Evolutionary conservation across 2,888 invertebrate genomes (phyloP), one percentile per base, ranked within the genome.

Genomic region (Hirtodrosophila alboralis): DNA sequence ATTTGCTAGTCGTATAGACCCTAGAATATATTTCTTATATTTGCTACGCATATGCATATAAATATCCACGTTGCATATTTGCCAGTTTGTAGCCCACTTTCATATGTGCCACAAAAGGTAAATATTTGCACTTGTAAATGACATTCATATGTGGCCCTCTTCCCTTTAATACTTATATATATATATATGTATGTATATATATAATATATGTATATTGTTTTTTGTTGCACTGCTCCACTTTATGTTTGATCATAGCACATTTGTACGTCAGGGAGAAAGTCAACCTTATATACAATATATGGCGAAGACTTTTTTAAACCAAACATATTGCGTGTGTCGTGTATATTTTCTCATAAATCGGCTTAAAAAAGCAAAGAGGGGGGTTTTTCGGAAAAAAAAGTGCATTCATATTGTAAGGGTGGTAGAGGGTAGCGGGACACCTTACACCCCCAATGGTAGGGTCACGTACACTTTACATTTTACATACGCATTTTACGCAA

Each of bases 121-220:
- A 83, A 83, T 77, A 77, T 86, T 83, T 86, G 78, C 83, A 67
- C 73, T 80, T 73, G 83, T 70, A 83, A 83, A 86, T 86, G 86
- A 84, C 86, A 80, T 86, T 84, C 83, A 86, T 70, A 64, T 86
- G 63, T 64, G 62, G 43, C 53, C 52, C 63, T 54, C 64, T 43
- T 43, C 66, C 36, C 36, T 43, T 49, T 23, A 2, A 23, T 8
- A 23, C 8, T 23, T 23, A 21, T 21, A 21, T 21, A 21, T 21
- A 21, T 21, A 21, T 21, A 21, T 38, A 37, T 57, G 36, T 30
- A 34, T 43, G 16, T 43, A 23, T 40, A 13, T 28, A 26, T 34
- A n/a, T n/a, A n/a, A n/a, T n/a, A n/a, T n/a, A n/a, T n/a, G n/a
- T n/a, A n/a, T n/a, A n/a, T n/a, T n/a, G n/a, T n/a, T 61, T 52